phyloP scores from a whole-genome alignment of 2,888 invertebrate species.

The Gandaritis pyraliata region DNA sequence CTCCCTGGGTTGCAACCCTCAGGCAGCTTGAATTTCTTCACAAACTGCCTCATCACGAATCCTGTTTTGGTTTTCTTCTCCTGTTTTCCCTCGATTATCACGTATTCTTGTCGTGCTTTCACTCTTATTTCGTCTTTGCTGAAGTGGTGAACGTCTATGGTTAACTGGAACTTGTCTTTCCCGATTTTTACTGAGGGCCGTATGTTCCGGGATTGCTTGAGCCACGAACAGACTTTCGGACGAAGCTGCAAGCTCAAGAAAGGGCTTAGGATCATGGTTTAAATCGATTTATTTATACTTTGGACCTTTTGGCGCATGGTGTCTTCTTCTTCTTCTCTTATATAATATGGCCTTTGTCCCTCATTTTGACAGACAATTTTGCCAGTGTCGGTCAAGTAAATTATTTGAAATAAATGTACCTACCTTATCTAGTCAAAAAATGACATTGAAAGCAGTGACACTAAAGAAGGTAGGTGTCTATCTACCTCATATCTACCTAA shows the following conservation, averaged over 20 bases:
- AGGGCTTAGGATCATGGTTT: constrained; percentile 41
- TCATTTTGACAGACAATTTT: too few species aligned
- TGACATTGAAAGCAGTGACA: too few species aligned
- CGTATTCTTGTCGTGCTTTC: constrained; percentile 65
- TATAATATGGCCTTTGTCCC: too few species aligned
- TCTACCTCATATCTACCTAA: too few species aligned
- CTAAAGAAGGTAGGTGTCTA: too few species aligned
- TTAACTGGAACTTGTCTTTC: constrained; percentile 66
- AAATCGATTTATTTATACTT: background rate
- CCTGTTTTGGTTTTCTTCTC: constrained; percentile 63
- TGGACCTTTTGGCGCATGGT: constrained; percentile 7
- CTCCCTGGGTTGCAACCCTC: constrained; percentile 60
- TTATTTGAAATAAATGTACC: too few species aligned
- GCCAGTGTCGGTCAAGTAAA: too few species aligned
- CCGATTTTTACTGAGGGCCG: constrained; percentile 61
- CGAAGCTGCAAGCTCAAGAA: constrained; percentile 39
- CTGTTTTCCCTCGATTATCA: constrained; percentile 73
- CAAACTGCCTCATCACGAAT: constrained; percentile 59
- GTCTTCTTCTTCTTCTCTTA: background rate
- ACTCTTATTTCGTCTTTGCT: constrained; percentile 67
- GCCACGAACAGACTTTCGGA: constrained; percentile 42
- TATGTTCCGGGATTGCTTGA: constrained; percentile 52
- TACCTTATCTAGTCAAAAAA: too few species aligned
- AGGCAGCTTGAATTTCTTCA: constrained; percentile 69
- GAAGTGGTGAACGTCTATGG: constrained; percentile 63